Evolutionary conservation across 1,140 invertebrate genomes (phyloP).

Genomic region (Mycetomoellerius zeteki): DNA sequence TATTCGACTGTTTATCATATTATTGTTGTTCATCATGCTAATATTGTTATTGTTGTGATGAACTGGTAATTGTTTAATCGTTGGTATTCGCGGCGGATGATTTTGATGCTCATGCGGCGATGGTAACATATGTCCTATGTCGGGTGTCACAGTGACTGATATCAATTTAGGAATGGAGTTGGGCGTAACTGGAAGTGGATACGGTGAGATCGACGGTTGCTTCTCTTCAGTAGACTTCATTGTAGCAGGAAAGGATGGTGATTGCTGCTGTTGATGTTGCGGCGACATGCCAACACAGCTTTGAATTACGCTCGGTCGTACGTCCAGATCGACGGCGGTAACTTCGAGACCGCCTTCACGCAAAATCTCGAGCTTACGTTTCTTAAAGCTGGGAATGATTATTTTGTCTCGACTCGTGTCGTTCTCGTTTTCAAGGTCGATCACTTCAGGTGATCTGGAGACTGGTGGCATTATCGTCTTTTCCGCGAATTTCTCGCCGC

Average conservation of each 20-base stretch:
- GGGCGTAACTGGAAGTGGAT: slow-evolving; percentile 66
- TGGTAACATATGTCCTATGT: slow-evolving; percentile 86
- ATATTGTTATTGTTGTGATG: slow-evolving; percentile 74
- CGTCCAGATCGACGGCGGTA: slow-evolving; percentile 88
- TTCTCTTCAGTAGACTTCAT: slow-evolving; percentile 76
- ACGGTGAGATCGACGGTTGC: slow-evolving; percentile 64
- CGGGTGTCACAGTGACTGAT: slow-evolving; percentile 87
- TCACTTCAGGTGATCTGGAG: slow-evolving; percentile 89
- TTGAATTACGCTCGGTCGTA: slow-evolving; percentile 81
- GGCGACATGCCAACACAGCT: slow-evolving; percentile 27
- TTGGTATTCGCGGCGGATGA: slow-evolving; percentile 67
- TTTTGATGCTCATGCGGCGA: slow-evolving; percentile 76
- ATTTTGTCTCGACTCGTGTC: slow-evolving; percentile 84
- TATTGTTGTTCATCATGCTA: slow-evolving; percentile 70
- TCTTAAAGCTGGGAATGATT: slow-evolving; percentile 88
- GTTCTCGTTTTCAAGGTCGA: slow-evolving; percentile 88
- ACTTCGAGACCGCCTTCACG: slow-evolving; percentile 92
- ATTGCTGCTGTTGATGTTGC: slow-evolving; percentile 77
- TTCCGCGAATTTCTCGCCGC: slow-evolving; percentile 80
- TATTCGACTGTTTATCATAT: slow-evolving; percentile 77
- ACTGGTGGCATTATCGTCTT: slow-evolving; percentile 82
- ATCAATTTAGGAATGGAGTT: slow-evolving; percentile 83
- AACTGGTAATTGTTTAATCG: slow-evolving; percentile 64
- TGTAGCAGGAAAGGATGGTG: slow-evolving; percentile 77
- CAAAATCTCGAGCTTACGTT: slow-evolving; percentile 91